Percentiles rank a stretch among this genome's conserved stretches.
Conservation (phyloP, 2,113 vertebrate species). For the Oxyruncus cristatus region DNA sequence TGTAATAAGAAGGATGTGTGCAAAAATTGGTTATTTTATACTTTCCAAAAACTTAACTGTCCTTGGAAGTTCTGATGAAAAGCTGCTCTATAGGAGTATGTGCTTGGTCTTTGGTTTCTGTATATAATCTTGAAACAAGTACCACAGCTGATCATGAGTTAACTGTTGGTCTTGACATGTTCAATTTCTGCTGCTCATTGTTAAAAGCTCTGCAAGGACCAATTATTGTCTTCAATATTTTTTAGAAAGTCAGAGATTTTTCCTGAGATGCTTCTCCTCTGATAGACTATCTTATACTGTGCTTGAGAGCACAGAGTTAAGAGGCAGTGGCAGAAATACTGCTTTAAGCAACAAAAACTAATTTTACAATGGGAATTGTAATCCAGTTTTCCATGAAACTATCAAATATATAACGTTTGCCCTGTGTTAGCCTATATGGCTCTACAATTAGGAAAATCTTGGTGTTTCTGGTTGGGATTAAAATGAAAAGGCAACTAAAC, state of each 20-base stretch:
- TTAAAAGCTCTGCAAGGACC: not conserved
- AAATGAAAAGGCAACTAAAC: not conserved
- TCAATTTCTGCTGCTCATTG: not conserved
- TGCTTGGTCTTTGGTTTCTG: not conserved
- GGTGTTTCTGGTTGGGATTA: not conserved
- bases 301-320: not conserved
- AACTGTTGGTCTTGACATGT: not conserved
- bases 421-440: not conserved
- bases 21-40: not conserved
- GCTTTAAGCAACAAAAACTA: not conserved
- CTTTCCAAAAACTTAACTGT: not conserved
- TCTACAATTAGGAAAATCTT: not conserved
- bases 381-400: not conserved
- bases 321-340: not conserved
- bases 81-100: not conserved
- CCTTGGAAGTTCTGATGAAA: not conserved
- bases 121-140: not conserved
- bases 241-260: slow-evolving; percentile 12
- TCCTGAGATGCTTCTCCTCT: not conserved
- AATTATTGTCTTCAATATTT: not conserved
- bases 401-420: not conserved
- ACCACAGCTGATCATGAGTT: not conserved
- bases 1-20: not conserved
- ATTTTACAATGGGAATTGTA: not conserved
- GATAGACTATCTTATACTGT: not conserved